phyloP scores from a whole-genome alignment of 2,888 invertebrate species.

The Cistogaster globosa region DNA sequence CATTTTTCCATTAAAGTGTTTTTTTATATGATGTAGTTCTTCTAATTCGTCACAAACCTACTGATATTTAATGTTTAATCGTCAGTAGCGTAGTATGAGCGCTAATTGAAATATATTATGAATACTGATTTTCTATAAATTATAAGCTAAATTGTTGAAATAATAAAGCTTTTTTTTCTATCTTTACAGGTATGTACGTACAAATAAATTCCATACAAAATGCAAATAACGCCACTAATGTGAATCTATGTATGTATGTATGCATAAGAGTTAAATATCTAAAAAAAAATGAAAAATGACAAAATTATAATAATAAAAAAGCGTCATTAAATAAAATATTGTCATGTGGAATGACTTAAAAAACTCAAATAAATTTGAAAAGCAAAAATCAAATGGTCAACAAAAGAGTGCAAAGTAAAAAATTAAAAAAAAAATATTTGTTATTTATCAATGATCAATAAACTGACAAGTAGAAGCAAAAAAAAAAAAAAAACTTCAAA shows the following conservation, averaged over 20 bases:
- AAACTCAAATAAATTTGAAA: slow-evolving; percentile 43
- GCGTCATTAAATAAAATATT: slow-evolving; percentile 28
- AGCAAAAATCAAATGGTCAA: slow-evolving; percentile 10
- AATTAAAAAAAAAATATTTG: not conserved
- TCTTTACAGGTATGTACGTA: slow-evolving; percentile 62
- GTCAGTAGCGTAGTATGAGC: too few relatives aligned
- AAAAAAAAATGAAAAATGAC: slow-evolving; percentile 26
- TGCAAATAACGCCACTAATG: not conserved
- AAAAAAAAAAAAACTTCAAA: slow-evolving; percentile 30
- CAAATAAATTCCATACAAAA: not conserved
- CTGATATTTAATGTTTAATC: too few relatives aligned
- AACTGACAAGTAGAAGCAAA: slow-evolving; percentile 42
- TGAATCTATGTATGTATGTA: not conserved
- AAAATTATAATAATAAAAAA: slow-evolving; percentile 14
- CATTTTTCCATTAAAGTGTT: too few relatives aligned
- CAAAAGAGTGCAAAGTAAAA: slow-evolving; percentile 29
- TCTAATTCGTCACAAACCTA: too few relatives aligned
- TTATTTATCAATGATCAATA: slow-evolving; percentile 45
- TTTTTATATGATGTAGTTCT: too few relatives aligned
- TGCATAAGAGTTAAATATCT: slow-evolving; percentile 4
- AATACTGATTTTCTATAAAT: too few relatives aligned
- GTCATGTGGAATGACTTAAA: not conserved
- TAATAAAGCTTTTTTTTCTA: slow-evolving; percentile 9
- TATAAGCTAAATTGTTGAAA: not conserved
- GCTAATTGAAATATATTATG: too few relatives aligned